A percentile compares a stretch with the other conserved stretches of the same genome.
Evolutionary conservation across 2,888 invertebrate species (phyloP).

Genomic region (Hololepta plana): DNA sequence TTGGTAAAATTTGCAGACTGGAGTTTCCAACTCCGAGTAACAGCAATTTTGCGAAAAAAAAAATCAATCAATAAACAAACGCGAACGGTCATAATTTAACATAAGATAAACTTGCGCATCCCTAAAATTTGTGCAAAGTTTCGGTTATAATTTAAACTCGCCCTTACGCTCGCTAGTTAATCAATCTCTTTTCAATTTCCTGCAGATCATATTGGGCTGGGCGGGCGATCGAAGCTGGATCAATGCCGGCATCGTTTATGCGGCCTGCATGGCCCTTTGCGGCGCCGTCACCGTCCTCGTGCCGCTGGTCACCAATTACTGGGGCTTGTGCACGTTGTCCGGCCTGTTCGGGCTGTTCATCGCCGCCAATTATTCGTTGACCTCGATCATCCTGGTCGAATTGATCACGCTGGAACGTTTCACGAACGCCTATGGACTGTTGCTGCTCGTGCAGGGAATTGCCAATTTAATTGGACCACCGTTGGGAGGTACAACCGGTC

Average conservation of each 20-base stretch:
- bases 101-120: no score
- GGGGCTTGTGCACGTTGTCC: conserved; percentile 39
- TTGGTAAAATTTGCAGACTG: no score
- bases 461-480: conserved; percentile 84
- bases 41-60: no score
- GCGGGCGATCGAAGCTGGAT: conserved; percentile 68
- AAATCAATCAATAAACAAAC: no score
- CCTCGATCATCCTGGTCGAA: conserved; percentile 79
- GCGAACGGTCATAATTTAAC: no score
- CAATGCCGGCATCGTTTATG: conserved; percentile 64
- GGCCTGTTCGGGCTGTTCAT: conserved; percentile 81
- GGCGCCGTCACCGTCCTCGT: conserved; percentile 47
- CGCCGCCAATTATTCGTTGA: conserved; percentile 81
- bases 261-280: conserved; percentile 56
- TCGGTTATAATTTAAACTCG: no score
- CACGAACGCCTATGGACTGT: conserved; percentile 77
- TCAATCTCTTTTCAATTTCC: no score
- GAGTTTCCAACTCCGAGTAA: no score
- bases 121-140: no score
- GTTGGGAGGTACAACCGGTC: conserved; percentile 47
- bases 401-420: conserved; percentile 79
- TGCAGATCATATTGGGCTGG: conserved; percentile 69
- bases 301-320: conserved; percentile 39
- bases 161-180: no score
- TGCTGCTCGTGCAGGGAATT: conserved; percentile 75